Percentiles rank a stretch among this genome's conserved stretches.
These are phyloP conservation scores for Chloroclysta siterata DNA, from an alignment of 2,888 invertebrate genomes.

Conservation along the genomic window DNA sequence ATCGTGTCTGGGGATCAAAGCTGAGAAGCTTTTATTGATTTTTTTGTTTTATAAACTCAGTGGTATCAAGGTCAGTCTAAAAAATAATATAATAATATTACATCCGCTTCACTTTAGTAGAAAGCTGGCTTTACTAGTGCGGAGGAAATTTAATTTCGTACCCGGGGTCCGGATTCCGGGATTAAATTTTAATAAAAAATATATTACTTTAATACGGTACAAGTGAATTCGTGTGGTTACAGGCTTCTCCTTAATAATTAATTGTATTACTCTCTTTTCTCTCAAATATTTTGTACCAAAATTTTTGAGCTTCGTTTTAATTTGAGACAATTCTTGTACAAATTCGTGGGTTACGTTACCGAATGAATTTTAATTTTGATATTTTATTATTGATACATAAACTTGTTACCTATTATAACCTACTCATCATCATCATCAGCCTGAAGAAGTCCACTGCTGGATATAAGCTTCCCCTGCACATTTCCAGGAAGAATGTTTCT, in stretches of 20 bases:
- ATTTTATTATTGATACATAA: too few relatives aligned
- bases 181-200: conserved; percentile 46
- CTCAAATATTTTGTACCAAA: conserved; percentile 17
- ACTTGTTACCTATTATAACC: too few relatives aligned
- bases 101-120: background rate
- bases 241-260: conserved; percentile 34
- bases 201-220: conserved; percentile 34
- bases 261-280: conserved; percentile 28
- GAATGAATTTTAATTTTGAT: too few relatives aligned
- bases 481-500: too few relatives aligned
- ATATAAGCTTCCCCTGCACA: too few relatives aligned
- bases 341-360: too few relatives aligned
- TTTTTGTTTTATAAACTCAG: too few relatives aligned
- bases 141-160: conserved; percentile 33
- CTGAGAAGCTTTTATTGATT: too few relatives aligned
- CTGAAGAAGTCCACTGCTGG: too few relatives aligned
- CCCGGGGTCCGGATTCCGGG: conserved; percentile 22
- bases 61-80: background rate
- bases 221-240: conserved; percentile 32
- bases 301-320: conserved; percentile 16
- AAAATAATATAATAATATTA: background rate
- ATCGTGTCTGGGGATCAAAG: too few relatives aligned
- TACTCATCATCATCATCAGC: too few relatives aligned
- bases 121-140: conserved; percentile 22
- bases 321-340: conserved; percentile 8